Percentiles rank a stretch among this genome's conserved stretches.
phyloP scores from a whole-genome alignment of 2,797 vertebrate genomes.

The Synanceia verrucosa region DNA sequence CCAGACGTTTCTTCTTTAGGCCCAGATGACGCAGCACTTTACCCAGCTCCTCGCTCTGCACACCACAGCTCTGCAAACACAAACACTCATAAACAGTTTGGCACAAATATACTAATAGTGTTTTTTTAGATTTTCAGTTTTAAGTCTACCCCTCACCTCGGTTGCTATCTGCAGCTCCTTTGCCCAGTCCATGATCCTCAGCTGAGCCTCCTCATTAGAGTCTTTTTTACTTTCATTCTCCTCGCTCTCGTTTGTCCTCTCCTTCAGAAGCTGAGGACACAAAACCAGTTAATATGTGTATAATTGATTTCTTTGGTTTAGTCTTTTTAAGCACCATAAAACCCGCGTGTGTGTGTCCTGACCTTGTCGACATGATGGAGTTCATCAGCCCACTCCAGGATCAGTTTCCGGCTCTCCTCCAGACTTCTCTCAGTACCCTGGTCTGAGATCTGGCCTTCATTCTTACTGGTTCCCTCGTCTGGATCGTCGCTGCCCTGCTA shows the following conservation, averaged over 20 bases:
- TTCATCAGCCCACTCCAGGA: constrained; percentile 81
- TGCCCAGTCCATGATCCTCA: constrained; percentile 79
- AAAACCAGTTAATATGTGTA: background rate
- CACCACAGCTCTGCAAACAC: constrained; percentile 72
- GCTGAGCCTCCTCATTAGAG: constrained; percentile 41
- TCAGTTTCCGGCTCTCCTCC: constrained; percentile 81
- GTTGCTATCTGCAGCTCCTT: constrained; percentile 77
- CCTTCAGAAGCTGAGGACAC: constrained; percentile 60
- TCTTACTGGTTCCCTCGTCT: constrained; percentile 33
- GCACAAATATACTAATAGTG: no score
- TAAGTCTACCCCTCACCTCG: constrained; percentile 66
- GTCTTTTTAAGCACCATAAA: background rate
- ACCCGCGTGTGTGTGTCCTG: accelerated
- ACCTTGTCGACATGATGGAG: constrained; percentile 78
- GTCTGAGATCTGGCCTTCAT: constrained; percentile 30
- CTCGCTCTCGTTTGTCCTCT: constrained; percentile 33
- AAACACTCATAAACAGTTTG: no score
- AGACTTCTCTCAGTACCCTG: constrained; percentile 66
- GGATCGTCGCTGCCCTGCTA: constrained; percentile 19
- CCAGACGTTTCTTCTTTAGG: constrained; percentile 78
- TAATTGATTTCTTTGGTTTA: background rate
- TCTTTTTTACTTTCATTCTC: constrained; percentile 22
- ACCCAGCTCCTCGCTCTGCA: constrained; percentile 70
- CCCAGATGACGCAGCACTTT: constrained; percentile 71
- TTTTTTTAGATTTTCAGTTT: no score